These are phyloP conservation scores for Eclectus roratus DNA, from an alignment of 2,113 vertebrate species.

Conservation along the genomic window DNA sequence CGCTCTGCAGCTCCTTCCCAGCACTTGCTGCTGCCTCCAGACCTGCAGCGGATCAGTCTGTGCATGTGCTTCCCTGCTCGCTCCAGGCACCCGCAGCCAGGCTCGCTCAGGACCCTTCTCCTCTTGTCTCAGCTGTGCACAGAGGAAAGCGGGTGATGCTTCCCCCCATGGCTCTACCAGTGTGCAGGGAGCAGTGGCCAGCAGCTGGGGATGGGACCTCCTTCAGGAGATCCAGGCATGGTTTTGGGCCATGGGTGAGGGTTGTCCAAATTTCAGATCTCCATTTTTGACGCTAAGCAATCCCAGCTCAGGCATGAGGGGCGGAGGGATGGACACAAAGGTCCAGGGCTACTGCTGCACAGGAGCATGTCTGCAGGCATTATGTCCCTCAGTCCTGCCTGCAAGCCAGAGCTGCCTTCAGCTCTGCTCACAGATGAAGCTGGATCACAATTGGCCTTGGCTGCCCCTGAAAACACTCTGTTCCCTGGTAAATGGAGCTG, in stretches of 20 bases:
- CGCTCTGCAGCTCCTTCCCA: neutral
- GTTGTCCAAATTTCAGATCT: neutral
- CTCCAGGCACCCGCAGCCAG: neutral
- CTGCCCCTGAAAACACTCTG: neutral
- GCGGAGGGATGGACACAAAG: neutral
- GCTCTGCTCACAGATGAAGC: neutral
- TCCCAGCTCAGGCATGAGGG: neutral
- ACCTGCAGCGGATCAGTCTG: neutral
- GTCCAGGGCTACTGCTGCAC: neutral
- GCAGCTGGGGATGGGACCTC: neutral
- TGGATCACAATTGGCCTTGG: neutral
- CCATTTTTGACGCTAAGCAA: neutral
- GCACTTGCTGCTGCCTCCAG: neutral
- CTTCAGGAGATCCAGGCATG: neutral
- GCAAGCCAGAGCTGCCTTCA: neutral
- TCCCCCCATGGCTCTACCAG: neutral
- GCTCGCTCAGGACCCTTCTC: neutral
- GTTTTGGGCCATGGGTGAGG: neutral
- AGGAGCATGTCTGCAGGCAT: neutral
- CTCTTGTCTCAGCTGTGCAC: neutral
- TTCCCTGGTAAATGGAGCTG: neutral
- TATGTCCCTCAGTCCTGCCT: neutral
- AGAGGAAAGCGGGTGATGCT: accelerated
- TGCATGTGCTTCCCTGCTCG: neutral
- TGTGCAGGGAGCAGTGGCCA: accelerated